These are phyloP conservation scores for Auanema freiburgensis DNA, from an alignment of 2,888 invertebrate species.

Conservation along the genomic window DNA sequence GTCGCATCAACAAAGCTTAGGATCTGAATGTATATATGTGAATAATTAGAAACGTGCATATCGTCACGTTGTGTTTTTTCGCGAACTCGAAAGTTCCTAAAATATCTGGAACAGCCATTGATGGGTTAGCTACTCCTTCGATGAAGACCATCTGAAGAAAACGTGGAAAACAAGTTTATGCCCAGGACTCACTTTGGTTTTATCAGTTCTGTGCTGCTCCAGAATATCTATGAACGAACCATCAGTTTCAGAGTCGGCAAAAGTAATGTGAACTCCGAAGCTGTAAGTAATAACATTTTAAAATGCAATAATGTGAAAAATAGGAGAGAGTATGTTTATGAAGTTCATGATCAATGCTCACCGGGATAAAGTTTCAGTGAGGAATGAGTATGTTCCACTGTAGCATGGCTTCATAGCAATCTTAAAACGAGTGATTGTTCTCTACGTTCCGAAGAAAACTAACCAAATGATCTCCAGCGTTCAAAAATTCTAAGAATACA, in stretches of 20 bases:
- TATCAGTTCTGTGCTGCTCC: conserved; percentile 57
- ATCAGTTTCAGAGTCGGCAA: conserved; percentile 34
- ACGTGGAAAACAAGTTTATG: not conserved
- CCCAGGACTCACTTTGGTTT: conserved; percentile 62
- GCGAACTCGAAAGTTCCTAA: conserved; percentile 53
- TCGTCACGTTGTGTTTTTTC: conserved; percentile 25
- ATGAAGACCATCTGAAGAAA: conserved; percentile 52
- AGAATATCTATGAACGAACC: conserved; percentile 52
- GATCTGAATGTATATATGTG: conserved; percentile 19
- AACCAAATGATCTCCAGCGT: conserved; percentile 65
- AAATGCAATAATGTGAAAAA: not conserved
- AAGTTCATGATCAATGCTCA: conserved; percentile 41
- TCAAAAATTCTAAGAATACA: conserved; percentile 63
- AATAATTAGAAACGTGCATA: not conserved
- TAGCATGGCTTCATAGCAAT: conserved; percentile 63
- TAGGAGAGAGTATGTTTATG: no score
- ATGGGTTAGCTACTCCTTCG: conserved; percentile 66
- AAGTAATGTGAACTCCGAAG: conserved; percentile 60
- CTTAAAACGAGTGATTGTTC: conserved; percentile 31
- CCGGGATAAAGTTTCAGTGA: conserved; percentile 55
- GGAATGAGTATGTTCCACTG: conserved; percentile 59
- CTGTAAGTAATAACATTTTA: conserved; percentile 8
- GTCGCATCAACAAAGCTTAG: conserved; percentile 65
- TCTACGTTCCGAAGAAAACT: not conserved
- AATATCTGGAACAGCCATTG: conserved; percentile 64